Base-by-base conservation (phyloP, 2,113 vertebrate species). In the Poeciliopsis retropinna region DNA sequence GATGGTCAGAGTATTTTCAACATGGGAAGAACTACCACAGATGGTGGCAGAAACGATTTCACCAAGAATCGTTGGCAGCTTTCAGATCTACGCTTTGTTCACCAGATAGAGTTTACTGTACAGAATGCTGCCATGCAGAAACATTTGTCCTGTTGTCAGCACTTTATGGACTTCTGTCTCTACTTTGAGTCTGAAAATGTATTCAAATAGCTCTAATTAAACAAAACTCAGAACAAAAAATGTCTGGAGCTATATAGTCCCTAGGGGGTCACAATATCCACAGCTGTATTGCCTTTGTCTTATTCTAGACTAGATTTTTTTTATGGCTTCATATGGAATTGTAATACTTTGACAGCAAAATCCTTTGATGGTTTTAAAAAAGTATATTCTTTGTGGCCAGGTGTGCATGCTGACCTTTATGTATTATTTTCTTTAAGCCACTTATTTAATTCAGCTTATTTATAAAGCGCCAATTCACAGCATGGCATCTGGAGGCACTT, bases 161-260 rank as follows among this genome's bases (percentile, higher is more conserved):
- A n/a, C 47, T 63, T 69, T 62, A 64, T 34, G 14, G 32, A 57
- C 61, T 57, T 30, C 3, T 30, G 31, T 57, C 13, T 54, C 7
- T 37, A 32, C 28, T 14, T 54, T 39, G 30, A 29, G 47, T 29
- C 31, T 47, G n/a, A 32, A 61, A 12, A 2, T 47, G 27, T 39
- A 72, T 78, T 71, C 63, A 72, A 29, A 28, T n/a, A 41, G 60
- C 51, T 27, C 15, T 64, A 60, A 14, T 17, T 12, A 30, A 60
- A 14, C 30, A 75, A 60, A 14, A 3, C 14, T 31, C 11, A 5
- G 4, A 19, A 54, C 30, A 54, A 57, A n/a, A 25, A 41, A 32
- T 31, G 54, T 39, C 32, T 61, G 1, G 19, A 17, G 30, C 25
- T 30, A 13, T 63, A 63, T 44, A 31, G 37, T 25, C 2, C 31